Conservation (phyloP, 1,140 invertebrate genomes). For the Drosophila bifasciata region DNA sequence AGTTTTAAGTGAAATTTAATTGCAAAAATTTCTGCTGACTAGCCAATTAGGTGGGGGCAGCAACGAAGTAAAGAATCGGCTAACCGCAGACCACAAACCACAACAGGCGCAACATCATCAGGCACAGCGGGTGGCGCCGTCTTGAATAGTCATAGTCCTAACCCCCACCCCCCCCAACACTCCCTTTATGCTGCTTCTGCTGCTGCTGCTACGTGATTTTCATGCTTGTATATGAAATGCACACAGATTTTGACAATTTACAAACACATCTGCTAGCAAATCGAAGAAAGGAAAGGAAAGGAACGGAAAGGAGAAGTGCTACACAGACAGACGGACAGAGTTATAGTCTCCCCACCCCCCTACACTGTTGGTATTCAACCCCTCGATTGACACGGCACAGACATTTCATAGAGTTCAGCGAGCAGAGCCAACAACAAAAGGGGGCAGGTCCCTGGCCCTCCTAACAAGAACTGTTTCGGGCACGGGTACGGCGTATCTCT, state of each 20-base stretch:
- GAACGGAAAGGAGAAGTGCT: not conserved
- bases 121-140: constrained; percentile 9
- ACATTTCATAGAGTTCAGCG: constrained; percentile 37
- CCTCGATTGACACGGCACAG: constrained; percentile 43
- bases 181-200: constrained; percentile 33
- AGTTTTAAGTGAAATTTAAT: constrained; percentile 82
- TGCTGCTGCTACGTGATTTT: constrained; percentile 64
- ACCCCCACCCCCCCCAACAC: not conserved
- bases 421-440: constrained; percentile 6
- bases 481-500: not conserved
- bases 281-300: constrained; percentile 55
- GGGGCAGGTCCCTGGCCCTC: constrained; percentile 45
- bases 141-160: no score
- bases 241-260: constrained; percentile 81
- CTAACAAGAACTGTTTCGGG: constrained; percentile 34
- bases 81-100: constrained; percentile 29
- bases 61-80: constrained; percentile 1
- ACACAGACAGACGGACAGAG: not conserved
- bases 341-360: no score
- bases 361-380: constrained; percentile 52
- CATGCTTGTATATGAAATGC: constrained; percentile 63
- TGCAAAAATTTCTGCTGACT: constrained; percentile 63
- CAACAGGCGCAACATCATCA: constrained; percentile 24
- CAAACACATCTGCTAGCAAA: constrained; percentile 76
- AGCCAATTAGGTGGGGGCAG: constrained; percentile 53